phyloP scores from a whole-genome alignment of 2,888 invertebrate species.

The Troglohyphantes excavatus region DNA sequence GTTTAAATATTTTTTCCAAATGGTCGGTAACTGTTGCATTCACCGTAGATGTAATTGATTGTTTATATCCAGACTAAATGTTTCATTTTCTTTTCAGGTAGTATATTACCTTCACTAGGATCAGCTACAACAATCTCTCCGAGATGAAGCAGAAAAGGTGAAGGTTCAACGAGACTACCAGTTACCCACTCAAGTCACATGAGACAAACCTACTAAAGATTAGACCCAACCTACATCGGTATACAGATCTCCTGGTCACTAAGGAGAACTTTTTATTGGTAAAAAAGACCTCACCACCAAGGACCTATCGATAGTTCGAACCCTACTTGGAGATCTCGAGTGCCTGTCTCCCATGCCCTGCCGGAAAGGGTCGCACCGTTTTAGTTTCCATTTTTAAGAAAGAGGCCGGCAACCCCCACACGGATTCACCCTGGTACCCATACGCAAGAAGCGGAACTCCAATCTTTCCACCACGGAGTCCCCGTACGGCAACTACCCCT shows the following conservation, averaged over 20 bases:
- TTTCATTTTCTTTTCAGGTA: constrained; percentile 23
- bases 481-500: constrained; percentile 67
- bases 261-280: not conserved
- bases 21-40: too few relatives aligned
- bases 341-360: constrained; percentile 26
- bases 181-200: not conserved
- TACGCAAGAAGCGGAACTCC: constrained; percentile 77
- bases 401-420: constrained; percentile 12
- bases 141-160: constrained; percentile 65
- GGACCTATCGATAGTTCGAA: not conserved
- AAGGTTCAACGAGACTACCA: not conserved
- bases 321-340: not conserved
- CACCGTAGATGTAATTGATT: too few relatives aligned
- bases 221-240: not conserved
- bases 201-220: not conserved
- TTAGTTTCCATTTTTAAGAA: not conserved
- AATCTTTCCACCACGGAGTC: constrained; percentile 72
- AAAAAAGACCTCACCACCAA: not conserved
- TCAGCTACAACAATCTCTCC: not conserved
- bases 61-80: not conserved
- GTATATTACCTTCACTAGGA: not conserved
- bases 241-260: not conserved
- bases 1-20: too few relatives aligned
- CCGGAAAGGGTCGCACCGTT: not conserved
- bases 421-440: constrained; percentile 76